Evolutionary conservation across 2,113 vertebrate species (phyloP), one percentile per base, ranked within the genome.

Genomic region (Circaetus gallicus): DNA sequence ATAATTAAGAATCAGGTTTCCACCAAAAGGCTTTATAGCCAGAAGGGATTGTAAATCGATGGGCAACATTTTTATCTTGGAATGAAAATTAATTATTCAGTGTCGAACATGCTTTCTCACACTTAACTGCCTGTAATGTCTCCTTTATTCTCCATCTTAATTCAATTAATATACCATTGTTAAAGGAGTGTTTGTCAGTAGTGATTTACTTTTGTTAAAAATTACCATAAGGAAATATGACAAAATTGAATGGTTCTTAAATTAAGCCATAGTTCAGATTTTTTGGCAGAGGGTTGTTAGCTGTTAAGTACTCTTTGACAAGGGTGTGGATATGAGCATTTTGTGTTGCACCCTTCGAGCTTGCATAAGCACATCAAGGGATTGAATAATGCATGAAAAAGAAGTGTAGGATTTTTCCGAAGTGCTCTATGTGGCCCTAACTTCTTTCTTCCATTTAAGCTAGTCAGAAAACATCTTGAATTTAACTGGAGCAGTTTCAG

Each of bases 1-100:
- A 97, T 98, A 98, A 98, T 98, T 98, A 98, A 98, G 98, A 98
- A 93, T 99, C 98, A 97, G 96, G 95, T 99, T 98, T 98, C 98
- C 90, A 92, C 97, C 93, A 92, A 97, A 96, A 97, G 96, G 98
- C 95, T 96, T 94, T 93, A 92, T 96, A 96, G 97, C 98, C 97
- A 97, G 98, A 98, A 98, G 98, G 95, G 96, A 86, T 96, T 97
- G 96, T 98, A 98, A 98, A 98, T 99, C 98, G 97, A 98, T 98
- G 97, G 98, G 96, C 97, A 98, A 98, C 90, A 84, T 96, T 98
- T 98, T 98, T 97, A 98, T 98, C 94, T 45, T 92, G 85, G 97
- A 97, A 96, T 43, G 87, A 96, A 97, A 98, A 98, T 98, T 98
- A 98, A 98, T 98, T 98, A 98, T 98, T 98, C 98, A 98, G 96